A percentile compares a stretch with the other conserved stretches of the same genome.
Conservation (phyloP, 2,888 invertebrate species). For the Galerucella pusilla region DNA sequence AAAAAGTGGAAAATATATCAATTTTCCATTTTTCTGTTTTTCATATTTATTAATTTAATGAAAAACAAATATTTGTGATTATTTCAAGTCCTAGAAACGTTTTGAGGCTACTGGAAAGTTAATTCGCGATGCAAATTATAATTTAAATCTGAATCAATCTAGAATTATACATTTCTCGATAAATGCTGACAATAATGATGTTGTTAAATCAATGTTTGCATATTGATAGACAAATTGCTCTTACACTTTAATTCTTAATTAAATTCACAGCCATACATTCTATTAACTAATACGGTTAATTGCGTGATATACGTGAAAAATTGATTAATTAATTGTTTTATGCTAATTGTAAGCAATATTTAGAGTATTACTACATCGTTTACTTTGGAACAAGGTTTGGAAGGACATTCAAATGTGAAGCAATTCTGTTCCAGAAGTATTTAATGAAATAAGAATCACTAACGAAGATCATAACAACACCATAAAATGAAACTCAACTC, state of each 20-base stretch:
- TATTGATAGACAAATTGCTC: slow-evolving; percentile 17
- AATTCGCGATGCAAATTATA: neutral
- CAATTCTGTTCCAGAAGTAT: too few species aligned
- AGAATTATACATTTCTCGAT: slow-evolving; percentile 9
- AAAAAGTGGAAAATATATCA: neutral
- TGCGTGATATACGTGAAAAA: slow-evolving; percentile 12
- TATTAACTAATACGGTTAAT: neutral
- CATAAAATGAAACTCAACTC: too few species aligned
- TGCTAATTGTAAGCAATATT: too few species aligned
- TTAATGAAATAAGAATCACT: too few species aligned
- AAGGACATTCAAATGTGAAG: too few species aligned
- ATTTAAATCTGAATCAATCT: slow-evolving; percentile 3
- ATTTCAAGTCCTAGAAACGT: neutral
- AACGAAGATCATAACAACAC: too few species aligned
- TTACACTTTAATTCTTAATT: slow-evolving; percentile 12
- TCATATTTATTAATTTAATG: neutral
- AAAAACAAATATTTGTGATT: neutral
- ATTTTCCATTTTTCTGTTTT: neutral
- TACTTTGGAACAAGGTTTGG: too few species aligned
- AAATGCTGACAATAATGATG: slow-evolving; percentile 5
- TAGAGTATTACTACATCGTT: too few species aligned
- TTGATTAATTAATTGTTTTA: neutral
- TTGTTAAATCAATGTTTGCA: slow-evolving; percentile 12
- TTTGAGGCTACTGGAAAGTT: neutral
- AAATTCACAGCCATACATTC: slow-evolving; percentile 13